A percentile compares a stretch with the other conserved stretches of the same genome.
Conservation (phyloP, 2,888 invertebrate species). For the Rutpela maculata region DNA sequence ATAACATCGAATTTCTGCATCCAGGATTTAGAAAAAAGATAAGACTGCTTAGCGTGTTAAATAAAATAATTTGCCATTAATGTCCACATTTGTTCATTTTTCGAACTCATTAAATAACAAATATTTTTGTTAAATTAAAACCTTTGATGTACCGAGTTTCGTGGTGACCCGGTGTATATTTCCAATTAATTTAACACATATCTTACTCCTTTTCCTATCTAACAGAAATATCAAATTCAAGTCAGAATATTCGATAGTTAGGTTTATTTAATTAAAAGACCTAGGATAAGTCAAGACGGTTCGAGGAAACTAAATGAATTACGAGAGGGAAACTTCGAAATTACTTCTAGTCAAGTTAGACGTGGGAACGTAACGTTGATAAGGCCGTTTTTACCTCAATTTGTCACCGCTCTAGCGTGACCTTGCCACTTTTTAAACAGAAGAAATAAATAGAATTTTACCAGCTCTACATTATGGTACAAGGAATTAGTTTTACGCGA, state of each 20-base stretch:
- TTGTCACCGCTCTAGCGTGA: constrained; percentile 57
- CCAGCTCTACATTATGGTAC: constrained; percentile 43
- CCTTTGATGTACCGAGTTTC: neutral
- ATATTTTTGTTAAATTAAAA: no score
- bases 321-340: constrained; percentile 50
- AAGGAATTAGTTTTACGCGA: constrained; percentile 44
- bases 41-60: no score
- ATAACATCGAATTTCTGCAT: no score
- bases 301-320: constrained; percentile 48
- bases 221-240: constrained; percentile 6
- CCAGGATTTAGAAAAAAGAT: no score
- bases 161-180: neutral
- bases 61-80: no score
- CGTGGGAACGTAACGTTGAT: constrained; percentile 41
- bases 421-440: constrained; percentile 51
- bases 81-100: no score
- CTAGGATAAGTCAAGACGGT: constrained; percentile 40
- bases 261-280: constrained; percentile 46
- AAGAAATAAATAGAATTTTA: constrained; percentile 52
- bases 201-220: constrained; percentile 1
- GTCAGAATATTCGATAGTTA: constrained; percentile 34
- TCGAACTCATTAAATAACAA: no score
- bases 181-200: neutral
- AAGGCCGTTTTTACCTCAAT: constrained; percentile 55
- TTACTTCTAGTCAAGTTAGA: constrained; percentile 46